Evolutionary conservation across 1,140 invertebrate species (phyloP).

Genomic region (Drosophila athabasca): DNA sequence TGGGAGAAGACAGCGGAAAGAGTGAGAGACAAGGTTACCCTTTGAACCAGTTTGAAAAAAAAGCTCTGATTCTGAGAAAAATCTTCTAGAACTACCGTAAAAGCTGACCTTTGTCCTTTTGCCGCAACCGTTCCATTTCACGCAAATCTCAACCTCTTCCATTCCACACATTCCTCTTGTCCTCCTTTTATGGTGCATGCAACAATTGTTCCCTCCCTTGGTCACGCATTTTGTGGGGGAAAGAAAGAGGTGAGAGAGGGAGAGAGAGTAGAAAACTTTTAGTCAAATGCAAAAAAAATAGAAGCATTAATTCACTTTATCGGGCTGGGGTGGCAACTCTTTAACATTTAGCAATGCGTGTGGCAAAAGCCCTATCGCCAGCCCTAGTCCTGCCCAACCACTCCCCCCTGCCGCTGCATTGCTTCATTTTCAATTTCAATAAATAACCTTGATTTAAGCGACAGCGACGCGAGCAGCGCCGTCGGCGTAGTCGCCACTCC

Average conservation of each 20-base stretch:
- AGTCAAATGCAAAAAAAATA: conserved; percentile 36
- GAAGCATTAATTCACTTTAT: conserved; percentile 37
- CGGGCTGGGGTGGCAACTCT: conserved; percentile 23
- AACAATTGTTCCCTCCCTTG: conserved; percentile 59
- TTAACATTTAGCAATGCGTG: conserved; percentile 34
- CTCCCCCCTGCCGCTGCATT: conserved; percentile 20
- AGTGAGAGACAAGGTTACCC: background rate
- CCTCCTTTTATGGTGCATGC: conserved; percentile 57
- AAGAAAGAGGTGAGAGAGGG: background rate
- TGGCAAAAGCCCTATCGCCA: background rate
- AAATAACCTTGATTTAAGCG: conserved; percentile 81
- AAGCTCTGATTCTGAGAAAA: too few species aligned
- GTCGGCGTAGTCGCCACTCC: conserved; percentile 37
- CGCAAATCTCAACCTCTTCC: conserved; percentile 10
- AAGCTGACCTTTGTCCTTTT: too few species aligned
- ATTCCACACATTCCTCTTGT: conserved; percentile 3
- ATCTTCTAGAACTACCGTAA: too few species aligned
- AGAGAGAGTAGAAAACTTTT: conserved; percentile 12
- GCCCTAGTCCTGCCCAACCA: background rate
- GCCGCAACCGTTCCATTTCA: background rate
- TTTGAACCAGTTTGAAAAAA: background rate
- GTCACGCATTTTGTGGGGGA: conserved; percentile 12
- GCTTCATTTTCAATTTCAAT: conserved; percentile 82
- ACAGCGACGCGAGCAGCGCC: conserved; percentile 51
- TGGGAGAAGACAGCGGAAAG: background rate